These are phyloP conservation scores for Tribolium madens DNA, from an alignment of 1,140 invertebrate genomes.

Conservation along the genomic window DNA sequence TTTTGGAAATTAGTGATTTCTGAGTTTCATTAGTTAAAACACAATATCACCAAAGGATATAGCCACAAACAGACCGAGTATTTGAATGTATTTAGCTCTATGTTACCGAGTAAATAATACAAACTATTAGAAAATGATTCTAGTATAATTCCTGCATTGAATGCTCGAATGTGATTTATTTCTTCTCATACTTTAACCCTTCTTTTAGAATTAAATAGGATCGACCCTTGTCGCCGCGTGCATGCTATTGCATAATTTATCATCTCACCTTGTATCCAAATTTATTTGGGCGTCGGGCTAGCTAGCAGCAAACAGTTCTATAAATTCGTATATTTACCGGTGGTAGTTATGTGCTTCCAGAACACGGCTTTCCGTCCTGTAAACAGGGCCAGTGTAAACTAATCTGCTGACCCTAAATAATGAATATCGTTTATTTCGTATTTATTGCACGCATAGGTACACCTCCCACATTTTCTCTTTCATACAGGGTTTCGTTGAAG, in stretches of 20 bases:
- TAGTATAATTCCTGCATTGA: no score
- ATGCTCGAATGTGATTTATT: no score
- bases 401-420: slow-evolving; percentile 53
- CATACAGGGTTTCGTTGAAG: not conserved
- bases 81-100: no score
- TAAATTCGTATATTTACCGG: slow-evolving; percentile 53
- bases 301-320: slow-evolving; percentile 51
- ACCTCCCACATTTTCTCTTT: not conserved
- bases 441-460: slow-evolving; percentile 46
- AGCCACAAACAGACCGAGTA: no score
- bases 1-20: no score
- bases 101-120: no score
- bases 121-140: no score
- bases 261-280: slow-evolving; percentile 38
- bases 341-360: slow-evolving; percentile 47
- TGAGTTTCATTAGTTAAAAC: no score
- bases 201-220: not conserved
- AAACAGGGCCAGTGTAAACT: slow-evolving; percentile 52
- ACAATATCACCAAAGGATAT: no score
- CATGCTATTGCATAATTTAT: slow-evolving; percentile 27
- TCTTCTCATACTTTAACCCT: no score
- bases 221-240: not conserved
- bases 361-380: slow-evolving; percentile 46
- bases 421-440: slow-evolving; percentile 54
- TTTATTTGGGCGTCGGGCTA: slow-evolving; percentile 48